Evolutionary conservation across 2,113 vertebrate genomes (phyloP).

Genomic region (Salvelinus fontinalis): DNA sequence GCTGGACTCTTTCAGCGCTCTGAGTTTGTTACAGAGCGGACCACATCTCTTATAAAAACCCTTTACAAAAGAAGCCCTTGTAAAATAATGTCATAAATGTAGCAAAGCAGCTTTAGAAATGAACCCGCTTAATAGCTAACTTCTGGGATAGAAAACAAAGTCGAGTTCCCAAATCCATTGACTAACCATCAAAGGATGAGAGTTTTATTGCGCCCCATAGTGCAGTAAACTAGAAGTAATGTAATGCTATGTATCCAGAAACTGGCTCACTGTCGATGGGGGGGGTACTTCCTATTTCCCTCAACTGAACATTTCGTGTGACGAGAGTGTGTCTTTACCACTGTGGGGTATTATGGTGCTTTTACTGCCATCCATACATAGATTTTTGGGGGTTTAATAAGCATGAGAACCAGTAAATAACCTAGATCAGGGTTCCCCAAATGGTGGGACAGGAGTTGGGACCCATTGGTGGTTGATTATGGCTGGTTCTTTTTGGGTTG

Average conservation of each 20-base stretch:
- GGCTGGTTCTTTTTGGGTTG: neutral
- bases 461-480: neutral
- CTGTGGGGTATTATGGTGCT: neutral
- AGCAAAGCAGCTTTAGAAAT: neutral
- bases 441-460: constrained; percentile 9
- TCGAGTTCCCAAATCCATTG: neutral
- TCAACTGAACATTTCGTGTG: neutral
- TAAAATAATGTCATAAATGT: neutral
- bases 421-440: constrained; percentile 9
- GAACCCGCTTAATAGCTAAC: constrained; percentile 2
- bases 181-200: neutral
- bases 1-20: neutral
- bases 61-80: constrained; percentile 7
- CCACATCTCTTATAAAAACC: constrained; percentile 4
- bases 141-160: neutral
- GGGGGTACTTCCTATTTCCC: constrained; percentile 4
- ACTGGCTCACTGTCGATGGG: constrained; percentile 5
- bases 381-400: constrained; percentile 19
- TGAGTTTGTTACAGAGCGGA: neutral
- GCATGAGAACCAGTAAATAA: constrained; percentile 23
- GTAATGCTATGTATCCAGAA: constrained; percentile 12
- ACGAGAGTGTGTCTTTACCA: constrained; percentile 24
- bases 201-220: neutral
- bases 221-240: constrained; percentile 2
- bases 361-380: neutral